Conservation (phyloP, 2,888 invertebrate genomes). For the Maniola hyperantus region DNA sequence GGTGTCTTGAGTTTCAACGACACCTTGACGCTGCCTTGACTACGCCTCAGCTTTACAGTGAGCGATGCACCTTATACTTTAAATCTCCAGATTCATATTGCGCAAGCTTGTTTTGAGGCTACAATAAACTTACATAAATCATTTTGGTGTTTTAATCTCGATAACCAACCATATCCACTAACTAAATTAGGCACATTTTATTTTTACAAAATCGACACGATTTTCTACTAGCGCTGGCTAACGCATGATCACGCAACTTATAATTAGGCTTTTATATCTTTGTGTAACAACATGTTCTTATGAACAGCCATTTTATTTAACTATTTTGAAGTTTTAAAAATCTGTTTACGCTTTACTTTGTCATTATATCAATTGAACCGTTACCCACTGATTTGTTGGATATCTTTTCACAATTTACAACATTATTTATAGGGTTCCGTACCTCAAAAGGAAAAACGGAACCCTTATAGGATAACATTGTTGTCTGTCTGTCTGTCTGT, state of each 20-base stretch:
- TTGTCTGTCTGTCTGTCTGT: no score
- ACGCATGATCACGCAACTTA: slow-evolving; percentile 7
- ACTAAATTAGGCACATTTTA: slow-evolving; percentile 49
- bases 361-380: no score
- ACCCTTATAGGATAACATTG: no score
- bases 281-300: slow-evolving; percentile 4
- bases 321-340: no score
- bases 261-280: slow-evolving; percentile 10
- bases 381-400: no score
- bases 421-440: no score
- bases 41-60: background rate
- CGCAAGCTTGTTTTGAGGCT: slow-evolving; percentile 18
- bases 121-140: slow-evolving; percentile 49
- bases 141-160: slow-evolving; percentile 78
- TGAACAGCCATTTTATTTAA: background rate
- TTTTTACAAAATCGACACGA: slow-evolving; percentile 25
- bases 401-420: no score
- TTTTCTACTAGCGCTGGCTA: slow-evolving; percentile 2
- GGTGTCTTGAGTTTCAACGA: no score
- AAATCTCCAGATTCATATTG: background rate
- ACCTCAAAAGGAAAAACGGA: no score
- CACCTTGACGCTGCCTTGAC: no score
- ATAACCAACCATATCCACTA: slow-evolving; percentile 45
- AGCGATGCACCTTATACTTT: background rate
- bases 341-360: background rate